Evolutionary conservation across 2,797 vertebrate genomes (phyloP), one percentile per base, ranked within the genome.

Genomic region (Pempheris klunzingeri): DNA sequence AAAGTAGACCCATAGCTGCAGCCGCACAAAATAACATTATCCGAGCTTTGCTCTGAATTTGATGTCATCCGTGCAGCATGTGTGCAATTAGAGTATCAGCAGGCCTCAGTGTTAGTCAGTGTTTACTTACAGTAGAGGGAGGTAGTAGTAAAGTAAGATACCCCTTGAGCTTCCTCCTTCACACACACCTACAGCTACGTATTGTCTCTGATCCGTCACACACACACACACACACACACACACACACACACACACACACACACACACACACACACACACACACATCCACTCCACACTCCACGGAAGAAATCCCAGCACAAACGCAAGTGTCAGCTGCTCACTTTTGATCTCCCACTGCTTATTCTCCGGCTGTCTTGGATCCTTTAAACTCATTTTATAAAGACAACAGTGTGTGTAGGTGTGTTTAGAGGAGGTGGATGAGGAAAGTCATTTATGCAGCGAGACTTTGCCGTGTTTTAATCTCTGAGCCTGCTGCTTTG

Each of bases 361-460:
- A 62, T 78, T 85, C 68, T 84, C 57, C 9, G 12, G 34, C 57
- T 55, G 85, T 66, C 78, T 66, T 22, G 1, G 57, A 69, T 81
- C 44, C 22, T 84, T 78, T 83, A 72, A 76, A 75, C 43, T 74
- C 53, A 63, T 66, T 78, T 28, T 7, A 59, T 22, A 30, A 75
- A 81, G 76, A 89, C 53, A 81, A 74, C 50, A 38, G 3, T 61
- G 61, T 61, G 61, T 32, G 73, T 64, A 63, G 85, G 84, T 67
- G 77, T 71, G 71, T 81, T 68, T 53, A 63, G 44, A 83, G 14
- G 71, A 72, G 34, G 50, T 22, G 62, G 63, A 62, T 54, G 69
- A 78, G 76, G 60, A 74, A 68, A 78, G 20, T 64, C 43, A 50
- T 60, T 79, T 52, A 78, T 64, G 66, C 71, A n/a, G 59, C 10